phyloP scores from a whole-genome alignment of 2,888 invertebrate species.

The Rugalucina vietnamica region DNA sequence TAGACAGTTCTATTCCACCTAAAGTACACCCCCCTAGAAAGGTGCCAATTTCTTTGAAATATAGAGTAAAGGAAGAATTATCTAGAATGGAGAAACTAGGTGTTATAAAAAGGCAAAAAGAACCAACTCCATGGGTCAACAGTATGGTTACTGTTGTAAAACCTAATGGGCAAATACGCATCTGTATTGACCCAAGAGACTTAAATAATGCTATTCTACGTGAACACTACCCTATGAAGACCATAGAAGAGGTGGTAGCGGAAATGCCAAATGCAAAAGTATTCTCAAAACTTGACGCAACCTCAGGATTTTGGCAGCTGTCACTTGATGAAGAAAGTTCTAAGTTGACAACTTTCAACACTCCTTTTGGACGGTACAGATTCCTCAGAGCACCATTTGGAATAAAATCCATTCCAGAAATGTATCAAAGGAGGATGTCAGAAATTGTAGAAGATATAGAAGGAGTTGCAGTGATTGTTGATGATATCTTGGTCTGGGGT shows the following conservation, averaged over 20 bases:
- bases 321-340: conserved; percentile 27
- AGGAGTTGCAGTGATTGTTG: conserved; percentile 29
- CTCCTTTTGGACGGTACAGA: conserved; percentile 42
- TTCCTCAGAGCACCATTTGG: conserved; percentile 50
- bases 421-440: conserved; percentile 29
- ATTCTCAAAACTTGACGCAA: conserved; percentile 40
- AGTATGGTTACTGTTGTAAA: conserved; percentile 45
- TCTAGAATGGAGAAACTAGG: conserved; percentile 42
- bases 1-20: conserved; percentile 48
- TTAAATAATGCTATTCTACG: conserved; percentile 43
- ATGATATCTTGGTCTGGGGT: conserved; percentile 47
- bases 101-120: conserved; percentile 50
- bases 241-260: conserved; percentile 44
- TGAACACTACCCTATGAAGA: conserved; percentile 51
- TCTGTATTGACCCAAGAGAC: conserved; percentile 51
- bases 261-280: conserved; percentile 43
- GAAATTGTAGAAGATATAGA: conserved; percentile 38
- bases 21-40: conserved; percentile 54
- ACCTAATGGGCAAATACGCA: conserved; percentile 23
- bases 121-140: conserved; percentile 40
- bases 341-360: conserved; percentile 47
- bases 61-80: conserved; percentile 54
- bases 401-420: conserved; percentile 44
- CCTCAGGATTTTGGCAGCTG: conserved; percentile 42
- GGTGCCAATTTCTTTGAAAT: conserved; percentile 51